Evolutionary conservation across 2,797 vertebrate species (phyloP).

Genomic region (Triplophysa bombifrons): DNA sequence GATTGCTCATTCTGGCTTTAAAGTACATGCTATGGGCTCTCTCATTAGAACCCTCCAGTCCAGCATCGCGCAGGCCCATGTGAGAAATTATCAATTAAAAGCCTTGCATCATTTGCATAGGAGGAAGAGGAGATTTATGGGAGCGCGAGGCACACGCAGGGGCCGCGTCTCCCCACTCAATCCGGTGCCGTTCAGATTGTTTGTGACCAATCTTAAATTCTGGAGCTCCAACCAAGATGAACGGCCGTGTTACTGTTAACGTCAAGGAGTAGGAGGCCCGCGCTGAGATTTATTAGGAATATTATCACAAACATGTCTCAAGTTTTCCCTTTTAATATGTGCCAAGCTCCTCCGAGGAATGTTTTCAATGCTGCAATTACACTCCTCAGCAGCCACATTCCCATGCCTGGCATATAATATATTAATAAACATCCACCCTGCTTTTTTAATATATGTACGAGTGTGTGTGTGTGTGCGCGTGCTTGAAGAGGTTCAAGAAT

Average conservation of each 20-base stretch:
- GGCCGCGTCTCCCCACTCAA: conserved; percentile 78
- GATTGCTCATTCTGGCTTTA: conserved; percentile 62
- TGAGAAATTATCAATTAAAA: conserved; percentile 93
- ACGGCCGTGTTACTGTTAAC: conserved; percentile 83
- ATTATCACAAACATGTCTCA: conserved; percentile 94
- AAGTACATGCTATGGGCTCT: conserved; percentile 63
- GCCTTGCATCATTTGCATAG: conserved; percentile 89
- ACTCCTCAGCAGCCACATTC: conserved; percentile 83
- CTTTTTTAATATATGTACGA: conserved; percentile 68
- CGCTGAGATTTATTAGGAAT: conserved; percentile 87
- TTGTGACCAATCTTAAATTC: conserved; percentile 90
- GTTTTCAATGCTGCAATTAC: conserved; percentile 85
- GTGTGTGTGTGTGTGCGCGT: conserved; percentile 13
- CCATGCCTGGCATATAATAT: conserved; percentile 74
- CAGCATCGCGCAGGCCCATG: conserved; percentile 67
- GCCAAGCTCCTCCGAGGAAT: conserved; percentile 84
- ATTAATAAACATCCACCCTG: conserved; percentile 61
- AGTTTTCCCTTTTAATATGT: conserved; percentile 92
- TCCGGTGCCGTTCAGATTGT: conserved; percentile 87
- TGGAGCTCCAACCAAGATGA: conserved; percentile 83
- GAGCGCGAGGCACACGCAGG: conserved; percentile 66
- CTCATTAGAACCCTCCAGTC: conserved; percentile 65
- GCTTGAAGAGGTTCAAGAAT: conserved; percentile 47
- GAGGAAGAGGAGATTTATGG: conserved; percentile 88
- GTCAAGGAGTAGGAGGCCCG: conserved; percentile 85